Evolutionary conservation across 2,888 invertebrate genomes (phyloP).

Genomic region (Smittia aterrima): DNA sequence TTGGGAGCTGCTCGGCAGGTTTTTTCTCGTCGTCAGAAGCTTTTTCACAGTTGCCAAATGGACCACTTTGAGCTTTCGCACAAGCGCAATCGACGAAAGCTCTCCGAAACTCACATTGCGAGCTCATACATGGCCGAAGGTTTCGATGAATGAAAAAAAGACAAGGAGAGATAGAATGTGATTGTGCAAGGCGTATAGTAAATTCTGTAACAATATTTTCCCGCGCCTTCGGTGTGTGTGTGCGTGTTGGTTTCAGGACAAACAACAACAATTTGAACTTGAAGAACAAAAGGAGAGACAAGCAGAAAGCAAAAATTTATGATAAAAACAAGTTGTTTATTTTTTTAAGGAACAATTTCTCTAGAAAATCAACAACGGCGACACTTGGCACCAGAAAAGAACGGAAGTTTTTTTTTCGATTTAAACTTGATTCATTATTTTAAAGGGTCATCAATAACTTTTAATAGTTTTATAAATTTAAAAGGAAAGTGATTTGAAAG

Average conservation of each 20-base stretch:
- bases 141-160: constrained; percentile 28
- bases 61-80: constrained; percentile 27
- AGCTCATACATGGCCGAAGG: neutral
- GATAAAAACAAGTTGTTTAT: constrained; percentile 24
- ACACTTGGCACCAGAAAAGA: neutral
- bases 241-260: too few relatives aligned
- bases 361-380: neutral
- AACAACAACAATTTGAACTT: too few relatives aligned
- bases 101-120: neutral
- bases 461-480: too few relatives aligned
- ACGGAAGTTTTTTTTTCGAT: too few relatives aligned
- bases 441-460: neutral
- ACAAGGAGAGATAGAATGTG: neutral
- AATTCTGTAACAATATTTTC: neutral
- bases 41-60: constrained; percentile 32
- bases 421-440: too few relatives aligned
- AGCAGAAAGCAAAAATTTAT: neutral
- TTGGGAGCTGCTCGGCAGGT: constrained; percentile 35
- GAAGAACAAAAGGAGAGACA: neutral
- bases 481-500: too few relatives aligned
- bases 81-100: constrained; percentile 5
- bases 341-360: neutral
- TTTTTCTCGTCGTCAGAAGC: constrained; percentile 17
- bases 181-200: neutral
- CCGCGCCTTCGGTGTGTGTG: too few relatives aligned